Conservation (phyloP, 2,888 invertebrate genomes). For the Epistrophella euchroma region DNA sequence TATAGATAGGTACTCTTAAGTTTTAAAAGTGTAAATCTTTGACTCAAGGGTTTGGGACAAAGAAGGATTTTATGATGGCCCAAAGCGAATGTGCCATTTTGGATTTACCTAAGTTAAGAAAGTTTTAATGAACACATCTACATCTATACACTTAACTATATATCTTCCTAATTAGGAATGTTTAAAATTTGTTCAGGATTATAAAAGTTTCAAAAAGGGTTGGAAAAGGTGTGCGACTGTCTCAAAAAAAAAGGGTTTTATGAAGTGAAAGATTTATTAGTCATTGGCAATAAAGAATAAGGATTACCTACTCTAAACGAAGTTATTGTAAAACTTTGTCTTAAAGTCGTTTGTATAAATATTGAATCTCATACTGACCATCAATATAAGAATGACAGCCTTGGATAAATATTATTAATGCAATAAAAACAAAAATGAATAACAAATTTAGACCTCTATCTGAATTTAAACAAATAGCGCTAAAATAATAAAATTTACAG, state of each 20-base stretch:
- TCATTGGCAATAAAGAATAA: neutral
- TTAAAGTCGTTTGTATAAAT: neutral
- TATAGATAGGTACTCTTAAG: neutral
- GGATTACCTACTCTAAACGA: neutral
- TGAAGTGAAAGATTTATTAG: slow-evolving; percentile 18
- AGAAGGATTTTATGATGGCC: slow-evolving; percentile 22
- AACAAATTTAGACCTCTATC: no score
- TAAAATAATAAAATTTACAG: no score
- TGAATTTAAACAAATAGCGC: no score
- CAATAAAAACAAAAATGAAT: no score
- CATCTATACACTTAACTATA: neutral
- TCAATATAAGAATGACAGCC: neutral
- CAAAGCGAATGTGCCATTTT: slow-evolving; percentile 29
- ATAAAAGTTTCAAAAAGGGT: slow-evolving; percentile 42
- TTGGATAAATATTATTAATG: no score
- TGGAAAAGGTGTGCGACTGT: neutral
- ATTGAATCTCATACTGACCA: neutral
- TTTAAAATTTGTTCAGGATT: slow-evolving; percentile 65
- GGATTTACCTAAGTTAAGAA: slow-evolving; percentile 57
- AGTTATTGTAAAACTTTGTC: neutral
- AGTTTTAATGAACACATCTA: slow-evolving; percentile 37
- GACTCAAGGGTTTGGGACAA: neutral
- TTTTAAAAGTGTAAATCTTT: slow-evolving; percentile 2
- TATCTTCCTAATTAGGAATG: slow-evolving; percentile 64
- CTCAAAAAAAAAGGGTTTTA: slow-evolving; percentile 11